Base-by-base conservation (phyloP, 2,888 invertebrate species). In the Hermaeophaga mercurialis region DNA sequence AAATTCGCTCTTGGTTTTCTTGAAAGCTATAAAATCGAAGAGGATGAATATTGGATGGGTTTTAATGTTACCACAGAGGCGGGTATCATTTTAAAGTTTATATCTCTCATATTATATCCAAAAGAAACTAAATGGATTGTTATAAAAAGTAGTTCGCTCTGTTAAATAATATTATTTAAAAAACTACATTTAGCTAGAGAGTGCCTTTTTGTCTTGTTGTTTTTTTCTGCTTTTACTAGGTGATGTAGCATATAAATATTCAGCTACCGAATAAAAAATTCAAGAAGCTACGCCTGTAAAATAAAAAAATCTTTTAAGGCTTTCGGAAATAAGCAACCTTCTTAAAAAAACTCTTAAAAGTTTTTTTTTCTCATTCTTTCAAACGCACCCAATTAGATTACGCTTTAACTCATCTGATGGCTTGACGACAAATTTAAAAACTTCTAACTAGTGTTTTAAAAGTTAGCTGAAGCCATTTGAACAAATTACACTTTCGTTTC, bases 391-490 rank as follows among this genome's bases (percentile, higher is more conserved):
- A 71, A 73, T 73, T 71, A 67, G 71, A 73, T 73, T 72, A 73
- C 68, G 65, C 65, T 65, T 65, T 67, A 64, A 65, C 67, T 70
- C 63, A 58, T 65, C 66, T 66, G 68, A 70, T 69, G 69, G 71
- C 66, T 70, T 68, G 67, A 69, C 66, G 74, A 73, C 73, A 72
- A 76, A 76, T 75, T 76, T 75, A 75, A 76, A 75, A 77, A 76
- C 68, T 74, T 71, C 70, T 75, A 75, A 77, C 76, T 76, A 76
- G 75, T 77, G 75, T 76, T 78, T 77, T 75, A 77, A 76, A 78
- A 78, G 75, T 76, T 77, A 73, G 70, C 71, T 70, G 72, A 70
- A 72, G 76, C 73, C 76, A 71, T 75, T 78, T 77, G 76, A 77
- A 77, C 77, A 75, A 78, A 78, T 78, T 77, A 77, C 75, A 73